A percentile compares a stretch with the other conserved stretches of the same genome.
These are phyloP conservation scores for Tupaia chinensis DNA, from an alignment of 2,113 vertebrate species.

Conservation along the genomic window DNA sequence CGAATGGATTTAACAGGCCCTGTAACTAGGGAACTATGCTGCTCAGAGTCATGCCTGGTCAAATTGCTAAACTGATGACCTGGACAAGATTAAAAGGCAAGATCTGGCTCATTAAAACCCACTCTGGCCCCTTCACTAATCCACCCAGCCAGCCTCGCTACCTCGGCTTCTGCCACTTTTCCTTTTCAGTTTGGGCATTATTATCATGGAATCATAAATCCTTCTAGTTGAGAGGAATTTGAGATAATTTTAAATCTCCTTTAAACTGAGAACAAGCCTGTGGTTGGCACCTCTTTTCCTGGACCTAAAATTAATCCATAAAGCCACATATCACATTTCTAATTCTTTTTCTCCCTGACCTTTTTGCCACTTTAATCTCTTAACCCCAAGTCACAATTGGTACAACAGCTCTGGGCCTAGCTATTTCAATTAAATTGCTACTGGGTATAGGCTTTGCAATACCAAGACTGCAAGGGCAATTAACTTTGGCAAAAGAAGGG, in stretches of 20 bases:
- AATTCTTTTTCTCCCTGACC: conserved; percentile 58
- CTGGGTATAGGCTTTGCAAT: not conserved
- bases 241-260: conserved; percentile 34
- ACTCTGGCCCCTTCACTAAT: not conserved
- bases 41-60: too few species aligned
- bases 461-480: conserved; percentile 39
- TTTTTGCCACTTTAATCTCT: conserved; percentile 57
- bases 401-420: conserved; percentile 3
- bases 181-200: not conserved
- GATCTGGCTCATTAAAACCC: not conserved
- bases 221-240: not conserved
- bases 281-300: conserved; percentile 7
- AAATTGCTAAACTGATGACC: not conserved
- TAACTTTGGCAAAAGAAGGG: conserved; percentile 65
- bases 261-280: conserved; percentile 4
- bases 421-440: conserved; percentile 45
- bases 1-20: rapidly evolving
- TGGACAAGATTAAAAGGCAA: not conserved
- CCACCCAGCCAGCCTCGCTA: not conserved
- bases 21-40: too few species aligned
- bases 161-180: not conserved
- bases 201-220: not conserved
- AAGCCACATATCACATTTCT: conserved; percentile 35
- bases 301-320: conserved; percentile 15
- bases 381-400: conserved; percentile 25